Percentiles rank a stretch among this genome's conserved stretches.
Evolutionary conservation across 2,113 vertebrate genomes (phyloP).

Genomic region (Syngnathoides biaculeatus): DNA sequence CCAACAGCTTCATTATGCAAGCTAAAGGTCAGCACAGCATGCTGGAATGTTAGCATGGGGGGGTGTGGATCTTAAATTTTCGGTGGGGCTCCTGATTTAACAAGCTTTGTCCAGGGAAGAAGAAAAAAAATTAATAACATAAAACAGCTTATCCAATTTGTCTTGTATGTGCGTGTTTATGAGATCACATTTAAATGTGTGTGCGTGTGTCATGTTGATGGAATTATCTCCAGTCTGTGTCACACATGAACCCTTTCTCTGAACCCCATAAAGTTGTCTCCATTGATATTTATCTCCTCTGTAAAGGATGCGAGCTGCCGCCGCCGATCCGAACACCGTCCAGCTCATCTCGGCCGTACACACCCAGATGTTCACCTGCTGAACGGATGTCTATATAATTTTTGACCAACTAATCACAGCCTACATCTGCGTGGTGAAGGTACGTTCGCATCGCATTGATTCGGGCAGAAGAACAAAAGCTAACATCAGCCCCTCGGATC

Average conservation of each 20-base stretch:
- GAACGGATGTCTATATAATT: conserved; percentile 6
- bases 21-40: conserved; percentile 64
- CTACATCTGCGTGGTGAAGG: conserved; percentile 28
- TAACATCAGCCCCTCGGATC: conserved; percentile 4
- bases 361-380: neutral
- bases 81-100: conserved; percentile 50
- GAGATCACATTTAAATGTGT: conserved; percentile 6
- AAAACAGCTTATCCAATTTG: conserved; percentile 46
- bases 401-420: conserved; percentile 31
- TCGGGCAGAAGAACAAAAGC: conserved; percentile 9
- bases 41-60: conserved; percentile 45
- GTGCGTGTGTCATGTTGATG: conserved; percentile 32
- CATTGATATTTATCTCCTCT: conserved; percentile 55
- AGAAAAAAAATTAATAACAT: conserved; percentile 21
- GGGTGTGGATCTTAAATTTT: conserved; percentile 39
- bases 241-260: conserved; percentile 62
- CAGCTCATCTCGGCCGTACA: neutral
- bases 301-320: conserved; percentile 45
- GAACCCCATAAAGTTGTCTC: conserved; percentile 61
- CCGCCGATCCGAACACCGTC: neutral
- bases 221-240: conserved; percentile 40
- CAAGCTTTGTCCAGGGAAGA: conserved; percentile 26
- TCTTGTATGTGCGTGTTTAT: conserved; percentile 27
- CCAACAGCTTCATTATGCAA: conserved; percentile 68
- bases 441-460: conserved; percentile 41